Evolutionary conservation across 1,140 invertebrate species (phyloP), one percentile per base, ranked within the genome.

Genomic region (Drosophila yakuba): DNA sequence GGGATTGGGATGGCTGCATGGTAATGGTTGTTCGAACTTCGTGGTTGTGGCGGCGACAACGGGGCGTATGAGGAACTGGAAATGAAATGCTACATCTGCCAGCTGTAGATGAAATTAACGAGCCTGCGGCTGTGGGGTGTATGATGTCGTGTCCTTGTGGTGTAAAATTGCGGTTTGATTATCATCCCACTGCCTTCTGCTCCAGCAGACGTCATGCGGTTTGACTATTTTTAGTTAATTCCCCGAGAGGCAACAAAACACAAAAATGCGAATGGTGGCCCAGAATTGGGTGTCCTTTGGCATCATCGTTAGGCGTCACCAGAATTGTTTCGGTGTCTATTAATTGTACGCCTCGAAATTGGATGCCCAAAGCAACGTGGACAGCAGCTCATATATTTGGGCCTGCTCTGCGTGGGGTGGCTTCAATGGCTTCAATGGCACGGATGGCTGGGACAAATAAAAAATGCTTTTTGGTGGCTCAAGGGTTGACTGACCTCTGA

Each of bases 191-290:
- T 10, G 48, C 25, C 35, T 20, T 1, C 20, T 20, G 20, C 35
- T 11, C 0, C 23, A 4, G 15, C 36, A 66, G 76, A 62, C 68
- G 60, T 74, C 81, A 58, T 68, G 76, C 57, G 32, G 80, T 39
- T 54, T 23, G 58, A 48, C 82, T 85, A 85, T 86, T 78, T 86
- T 82, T 85, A 78, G 78, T 43, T 86, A 85, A 86, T 85, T 85
- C 56, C 43, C 38, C 23, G 5, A 62, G 39, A 54, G 57, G 45
- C 76, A 79, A 48, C 77, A 69, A 52, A 41, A 55, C 38, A 25
- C 36, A 36, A 41, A 41, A 82, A 60, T 47, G 23, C 54, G 64
- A 68, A 69, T 74, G 56, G 39, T 74, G 82, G 63, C 62, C 44
- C 28, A 2, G 41, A 74, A 76, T 60, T 76, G 74, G 47, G 50